These are phyloP conservation scores for Stegophylla sp. DNA, from an alignment of 2,888 invertebrate species.

Conservation along the genomic window DNA sequence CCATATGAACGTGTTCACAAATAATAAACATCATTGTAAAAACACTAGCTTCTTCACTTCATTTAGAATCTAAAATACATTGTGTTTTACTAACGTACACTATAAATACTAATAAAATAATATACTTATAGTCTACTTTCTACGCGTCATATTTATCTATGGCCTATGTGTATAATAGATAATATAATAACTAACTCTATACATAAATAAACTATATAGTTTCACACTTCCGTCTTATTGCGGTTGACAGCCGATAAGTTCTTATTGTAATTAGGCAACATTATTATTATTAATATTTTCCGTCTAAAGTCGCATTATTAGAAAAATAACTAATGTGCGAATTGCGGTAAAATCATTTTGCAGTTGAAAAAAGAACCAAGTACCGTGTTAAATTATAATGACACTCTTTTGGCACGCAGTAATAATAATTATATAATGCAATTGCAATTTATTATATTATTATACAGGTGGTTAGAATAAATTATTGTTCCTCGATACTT, in stretches of 20 bases:
- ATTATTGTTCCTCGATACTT: neutral
- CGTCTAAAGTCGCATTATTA: neutral
- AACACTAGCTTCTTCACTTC: too few relatives aligned
- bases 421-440: neutral
- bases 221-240: neutral
- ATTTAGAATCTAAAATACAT: too few relatives aligned
- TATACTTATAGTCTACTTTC: too few relatives aligned
- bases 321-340: neutral
- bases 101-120: too few relatives aligned
- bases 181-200: neutral
- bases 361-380: neutral
- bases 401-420: neutral
- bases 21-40: too few relatives aligned
- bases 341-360: constrained; percentile 2
- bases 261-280: too few relatives aligned
- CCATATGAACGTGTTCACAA: too few relatives aligned
- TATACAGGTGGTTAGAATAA: too few relatives aligned
- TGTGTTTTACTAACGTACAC: too few relatives aligned
- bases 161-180: neutral
- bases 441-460: neutral
- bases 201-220: neutral
- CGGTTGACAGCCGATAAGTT: too few relatives aligned
- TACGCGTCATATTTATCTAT: neutral
- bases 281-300: too few relatives aligned
- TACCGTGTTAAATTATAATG: constrained; percentile 9